phyloP scores from a whole-genome alignment of 1,140 invertebrate genomes.

The Akabosia matsudoensis region DNA sequence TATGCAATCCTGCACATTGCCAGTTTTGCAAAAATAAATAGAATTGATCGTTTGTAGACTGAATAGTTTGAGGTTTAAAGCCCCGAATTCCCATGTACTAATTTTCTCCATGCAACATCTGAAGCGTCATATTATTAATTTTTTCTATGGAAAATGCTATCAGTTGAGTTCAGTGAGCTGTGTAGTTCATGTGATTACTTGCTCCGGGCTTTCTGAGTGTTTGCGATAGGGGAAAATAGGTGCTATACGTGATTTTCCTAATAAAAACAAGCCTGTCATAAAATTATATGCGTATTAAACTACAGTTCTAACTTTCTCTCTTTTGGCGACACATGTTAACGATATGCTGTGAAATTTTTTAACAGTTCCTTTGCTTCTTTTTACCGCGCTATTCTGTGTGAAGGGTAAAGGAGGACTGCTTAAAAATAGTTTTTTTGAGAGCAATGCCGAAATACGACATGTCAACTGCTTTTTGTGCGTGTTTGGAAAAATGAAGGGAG shows the following conservation, averaged over 20 bases:
- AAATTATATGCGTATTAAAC: too few relatives aligned
- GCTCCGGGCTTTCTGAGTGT: too few relatives aligned
- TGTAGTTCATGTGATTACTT: not conserved
- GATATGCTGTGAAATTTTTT: too few relatives aligned
- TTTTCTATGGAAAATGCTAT: not conserved
- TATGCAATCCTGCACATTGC: not conserved
- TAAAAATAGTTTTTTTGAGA: not conserved
- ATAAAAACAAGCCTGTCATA: too few relatives aligned
- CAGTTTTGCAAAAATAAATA: not conserved
- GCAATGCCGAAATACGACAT: not conserved
- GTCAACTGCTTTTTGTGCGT: not conserved
- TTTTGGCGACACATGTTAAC: too few relatives aligned
- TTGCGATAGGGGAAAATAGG: too few relatives aligned
- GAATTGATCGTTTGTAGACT: too few relatives aligned
- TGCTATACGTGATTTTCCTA: too few relatives aligned
- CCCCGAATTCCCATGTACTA: not conserved
- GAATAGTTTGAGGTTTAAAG: too few relatives aligned
- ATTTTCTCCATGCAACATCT: not conserved
- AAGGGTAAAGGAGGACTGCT: not conserved
- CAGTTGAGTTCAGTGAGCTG: not conserved
- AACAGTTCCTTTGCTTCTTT: too few relatives aligned
- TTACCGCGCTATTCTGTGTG: too few relatives aligned
- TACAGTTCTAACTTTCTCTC: too few relatives aligned
- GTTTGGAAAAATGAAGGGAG: not conserved
- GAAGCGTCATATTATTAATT: not conserved